Percentiles rank a stretch among this genome's conserved stretches.
Conservation (phyloP, 2,797 vertebrate genomes). For the Gastrophryne carolinensis region DNA sequence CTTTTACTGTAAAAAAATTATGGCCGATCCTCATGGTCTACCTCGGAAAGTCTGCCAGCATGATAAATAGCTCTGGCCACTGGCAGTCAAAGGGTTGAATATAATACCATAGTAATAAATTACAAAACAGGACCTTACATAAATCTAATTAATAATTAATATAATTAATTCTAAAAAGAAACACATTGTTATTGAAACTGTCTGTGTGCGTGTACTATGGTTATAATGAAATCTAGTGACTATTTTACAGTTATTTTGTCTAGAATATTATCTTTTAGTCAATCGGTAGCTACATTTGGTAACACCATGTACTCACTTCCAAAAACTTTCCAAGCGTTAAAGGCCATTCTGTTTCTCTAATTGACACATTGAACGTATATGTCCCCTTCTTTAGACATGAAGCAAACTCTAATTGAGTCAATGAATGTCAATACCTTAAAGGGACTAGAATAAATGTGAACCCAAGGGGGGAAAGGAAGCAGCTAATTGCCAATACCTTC, state of each 20-base stretch:
- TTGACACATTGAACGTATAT: not conserved
- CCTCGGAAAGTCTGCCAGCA: too few species aligned
- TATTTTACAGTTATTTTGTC: not conserved
- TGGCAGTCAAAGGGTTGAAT: too few species aligned
- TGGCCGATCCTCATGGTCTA: too few species aligned
- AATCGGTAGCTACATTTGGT: not conserved
- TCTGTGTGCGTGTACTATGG: too few species aligned
- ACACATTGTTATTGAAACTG: too few species aligned
- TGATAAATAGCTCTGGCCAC: too few species aligned
- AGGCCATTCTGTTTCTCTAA: not conserved
- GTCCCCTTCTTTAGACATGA: not conserved
- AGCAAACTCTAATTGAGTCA: not conserved
- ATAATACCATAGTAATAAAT: too few species aligned
- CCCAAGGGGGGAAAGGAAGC: not conserved
- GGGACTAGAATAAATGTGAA: not conserved
- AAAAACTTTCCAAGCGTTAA: not conserved
- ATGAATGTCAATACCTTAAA: conserved; percentile 12
- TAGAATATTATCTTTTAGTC: not conserved
- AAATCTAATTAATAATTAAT: too few species aligned
- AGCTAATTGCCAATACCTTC: not conserved
- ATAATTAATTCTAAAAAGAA: too few species aligned
- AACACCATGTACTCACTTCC: not conserved
- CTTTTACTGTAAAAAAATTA: too few species aligned
- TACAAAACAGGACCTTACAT: too few species aligned
- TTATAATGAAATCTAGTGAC: too few species aligned